These are phyloP conservation scores for Leuciscus waleckii DNA, from an alignment of 2,797 vertebrate species.

Conservation along the genomic window DNA sequence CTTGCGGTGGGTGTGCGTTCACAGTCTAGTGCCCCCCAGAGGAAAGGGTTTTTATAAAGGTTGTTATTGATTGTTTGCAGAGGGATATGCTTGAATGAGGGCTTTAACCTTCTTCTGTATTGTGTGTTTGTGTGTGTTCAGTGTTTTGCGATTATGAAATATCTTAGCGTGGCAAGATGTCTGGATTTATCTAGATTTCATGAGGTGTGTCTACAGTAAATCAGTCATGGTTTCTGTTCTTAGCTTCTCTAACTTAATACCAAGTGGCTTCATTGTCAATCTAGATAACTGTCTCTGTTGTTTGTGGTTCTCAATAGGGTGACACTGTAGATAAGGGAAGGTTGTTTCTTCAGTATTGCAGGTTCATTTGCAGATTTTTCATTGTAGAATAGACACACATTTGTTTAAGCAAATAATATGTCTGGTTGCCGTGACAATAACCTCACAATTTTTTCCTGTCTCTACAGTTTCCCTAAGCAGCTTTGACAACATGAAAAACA, in stretches of 20 bases:
- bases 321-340: background rate
- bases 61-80: constrained; percentile 51
- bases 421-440: background rate
- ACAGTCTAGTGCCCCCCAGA: constrained; percentile 48
- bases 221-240: background rate
- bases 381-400: background rate
- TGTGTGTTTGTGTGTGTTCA: constrained; percentile 30
- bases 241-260: background rate
- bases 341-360: background rate
- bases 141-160: background rate
- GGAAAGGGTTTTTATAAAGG: constrained; percentile 39
- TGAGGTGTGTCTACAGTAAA: background rate
- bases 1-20: constrained; percentile 15
- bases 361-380: background rate
- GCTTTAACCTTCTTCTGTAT: constrained; percentile 70
- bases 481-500: background rate
- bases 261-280: background rate
- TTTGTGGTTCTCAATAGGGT: constrained; percentile 5
- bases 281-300: background rate
- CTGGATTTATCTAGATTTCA: background rate
- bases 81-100: constrained; percentile 70
- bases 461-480: background rate
- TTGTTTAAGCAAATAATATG: background rate
- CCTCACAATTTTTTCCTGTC: background rate
- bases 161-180: background rate